Evolutionary conservation across 2,888 invertebrate species (phyloP).

Genomic region (Phasia obesa): DNA sequence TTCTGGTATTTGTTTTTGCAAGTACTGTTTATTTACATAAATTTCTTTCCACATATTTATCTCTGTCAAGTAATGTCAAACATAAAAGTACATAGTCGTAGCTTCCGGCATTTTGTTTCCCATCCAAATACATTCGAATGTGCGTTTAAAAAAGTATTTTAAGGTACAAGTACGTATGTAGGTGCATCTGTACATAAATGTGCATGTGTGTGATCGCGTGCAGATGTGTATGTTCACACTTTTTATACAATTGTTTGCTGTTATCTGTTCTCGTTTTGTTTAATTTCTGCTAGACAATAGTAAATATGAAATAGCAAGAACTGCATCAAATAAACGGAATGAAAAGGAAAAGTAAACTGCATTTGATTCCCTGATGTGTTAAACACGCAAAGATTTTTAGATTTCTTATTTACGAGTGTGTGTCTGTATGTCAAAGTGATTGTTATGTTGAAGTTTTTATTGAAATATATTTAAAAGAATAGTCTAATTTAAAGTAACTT

Average conservation of each 20-base stretch:
- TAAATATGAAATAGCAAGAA: neutral
- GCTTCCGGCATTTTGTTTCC: conserved; percentile 37
- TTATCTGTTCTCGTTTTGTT: neutral
- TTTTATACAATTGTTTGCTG: neutral
- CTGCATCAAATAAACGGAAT: neutral
- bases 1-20: conserved; percentile 13
- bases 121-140: neutral
- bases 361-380: neutral
- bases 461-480: too few relatives aligned
- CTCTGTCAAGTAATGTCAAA: conserved; percentile 51
- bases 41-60: conserved; percentile 46
- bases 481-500: too few relatives aligned
- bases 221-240: neutral
- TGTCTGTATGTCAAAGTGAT: too few relatives aligned
- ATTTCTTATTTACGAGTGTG: too few relatives aligned
- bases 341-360: neutral
- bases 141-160: neutral
- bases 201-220: neutral
- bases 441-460: too few relatives aligned
- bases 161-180: neutral
- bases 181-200: neutral
- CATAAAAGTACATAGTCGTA: conserved; percentile 10
- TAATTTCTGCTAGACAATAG: neutral
- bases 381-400: too few relatives aligned
- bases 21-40: conserved; percentile 19